phyloP scores from a whole-genome alignment of 1,140 invertebrate genomes.

The Trichonephila clavipes region DNA sequence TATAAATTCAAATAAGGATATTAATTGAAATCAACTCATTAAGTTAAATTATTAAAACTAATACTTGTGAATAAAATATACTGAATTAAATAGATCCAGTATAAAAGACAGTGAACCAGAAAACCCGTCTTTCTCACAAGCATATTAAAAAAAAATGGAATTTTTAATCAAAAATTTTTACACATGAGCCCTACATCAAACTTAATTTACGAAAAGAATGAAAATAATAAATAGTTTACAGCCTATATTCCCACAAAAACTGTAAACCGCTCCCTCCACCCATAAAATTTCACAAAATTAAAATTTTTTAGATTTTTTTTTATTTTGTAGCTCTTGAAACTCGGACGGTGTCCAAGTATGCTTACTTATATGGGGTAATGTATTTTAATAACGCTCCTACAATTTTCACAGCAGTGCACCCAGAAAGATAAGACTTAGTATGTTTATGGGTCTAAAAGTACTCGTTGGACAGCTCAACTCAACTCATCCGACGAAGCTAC shows the following conservation, averaged over 20 bases:
- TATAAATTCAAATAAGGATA: too few species aligned
- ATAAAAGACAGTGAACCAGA: too few species aligned
- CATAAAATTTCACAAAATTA: not conserved
- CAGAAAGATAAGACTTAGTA: conserved; percentile 37
- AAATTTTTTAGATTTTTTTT: not conserved
- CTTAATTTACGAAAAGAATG: too few species aligned
- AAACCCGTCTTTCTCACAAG: too few species aligned
- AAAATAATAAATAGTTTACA: not conserved
- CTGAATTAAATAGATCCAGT: too few species aligned
- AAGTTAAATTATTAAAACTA: too few species aligned
- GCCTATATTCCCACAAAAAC: not conserved
- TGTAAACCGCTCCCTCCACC: not conserved
- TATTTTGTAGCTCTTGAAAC: not conserved
- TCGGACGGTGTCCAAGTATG: not conserved
- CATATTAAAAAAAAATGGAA: too few species aligned
- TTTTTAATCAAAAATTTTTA: too few species aligned
- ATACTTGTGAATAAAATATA: too few species aligned
- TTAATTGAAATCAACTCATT: too few species aligned
- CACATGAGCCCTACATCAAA: too few species aligned
- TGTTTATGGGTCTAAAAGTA: conserved; percentile 47
- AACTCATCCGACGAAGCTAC: conserved; percentile 40
- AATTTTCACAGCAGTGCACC: not conserved
- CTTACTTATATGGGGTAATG: not conserved
- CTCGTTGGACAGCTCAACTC: conserved; percentile 38
- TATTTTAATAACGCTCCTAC: not conserved